phyloP scores from a whole-genome alignment of 2,113 vertebrate genomes.

The Accipiter cooperii region DNA sequence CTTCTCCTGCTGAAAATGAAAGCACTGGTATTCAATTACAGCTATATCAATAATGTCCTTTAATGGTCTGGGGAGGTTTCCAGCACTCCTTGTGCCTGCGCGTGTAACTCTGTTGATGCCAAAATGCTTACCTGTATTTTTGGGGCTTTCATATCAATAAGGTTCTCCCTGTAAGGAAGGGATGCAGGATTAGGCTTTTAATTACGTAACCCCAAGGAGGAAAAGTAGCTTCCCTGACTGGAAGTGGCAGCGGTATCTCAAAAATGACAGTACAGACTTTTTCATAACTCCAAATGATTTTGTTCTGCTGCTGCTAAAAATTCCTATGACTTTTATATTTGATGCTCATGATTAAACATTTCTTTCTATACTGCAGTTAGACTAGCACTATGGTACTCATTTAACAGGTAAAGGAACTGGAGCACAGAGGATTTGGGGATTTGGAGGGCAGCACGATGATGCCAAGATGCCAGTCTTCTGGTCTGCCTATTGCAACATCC shows the following conservation, averaged over 20 bases:
- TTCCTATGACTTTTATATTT: not conserved
- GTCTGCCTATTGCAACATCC: not conserved
- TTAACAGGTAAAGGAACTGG: not conserved
- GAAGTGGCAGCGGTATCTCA: not conserved
- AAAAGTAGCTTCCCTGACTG: not conserved
- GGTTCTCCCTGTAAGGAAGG: not conserved
- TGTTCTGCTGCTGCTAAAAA: not conserved
- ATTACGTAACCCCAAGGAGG: not conserved
- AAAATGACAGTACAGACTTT: not conserved
- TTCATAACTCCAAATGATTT: not conserved
- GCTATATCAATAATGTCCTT: not conserved
- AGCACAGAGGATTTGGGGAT: not conserved
- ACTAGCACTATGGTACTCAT: not conserved
- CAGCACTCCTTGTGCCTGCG: not conserved
- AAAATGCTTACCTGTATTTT: not conserved
- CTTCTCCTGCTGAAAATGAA: not conserved
- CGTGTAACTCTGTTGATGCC: not conserved
- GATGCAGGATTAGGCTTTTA: not conserved
- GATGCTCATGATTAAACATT: not conserved
- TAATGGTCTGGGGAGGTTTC: not conserved
- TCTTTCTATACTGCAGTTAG: not conserved
- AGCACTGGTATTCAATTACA: not conserved
- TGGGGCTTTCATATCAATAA: not conserved
- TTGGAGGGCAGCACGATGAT: not conserved
- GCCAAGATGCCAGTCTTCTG: not conserved